Percentiles rank a stretch among this genome's conserved stretches.
phyloP scores from a whole-genome alignment of 2,797 vertebrate genomes.

The Myripristis jacobus region DNA sequence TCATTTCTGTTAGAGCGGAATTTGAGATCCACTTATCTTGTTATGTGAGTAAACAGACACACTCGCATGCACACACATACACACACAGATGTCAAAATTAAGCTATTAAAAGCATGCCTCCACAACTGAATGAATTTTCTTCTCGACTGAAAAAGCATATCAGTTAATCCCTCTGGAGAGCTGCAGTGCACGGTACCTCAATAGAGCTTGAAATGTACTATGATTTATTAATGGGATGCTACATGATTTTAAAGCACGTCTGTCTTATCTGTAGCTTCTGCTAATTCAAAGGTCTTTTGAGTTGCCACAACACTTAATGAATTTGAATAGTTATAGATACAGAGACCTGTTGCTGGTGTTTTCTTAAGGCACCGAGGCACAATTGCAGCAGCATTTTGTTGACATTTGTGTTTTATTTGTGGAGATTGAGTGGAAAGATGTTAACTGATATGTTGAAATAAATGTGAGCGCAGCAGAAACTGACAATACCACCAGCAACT shows the following conservation, averaged over 20 bases:
- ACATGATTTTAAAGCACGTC: neutral
- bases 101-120: no score
- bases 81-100: neutral
- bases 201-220: neutral
- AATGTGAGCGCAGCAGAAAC: neutral
- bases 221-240: neutral
- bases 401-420: neutral
- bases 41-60: neutral
- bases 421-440: neutral
- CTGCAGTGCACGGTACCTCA: neutral
- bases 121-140: neutral
- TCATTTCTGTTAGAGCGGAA: neutral
- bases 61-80: neutral
- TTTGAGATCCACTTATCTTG: slow-evolving; percentile 5
- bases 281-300: neutral
- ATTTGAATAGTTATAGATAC: neutral
- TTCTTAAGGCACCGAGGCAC: no score
- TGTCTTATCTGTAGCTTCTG: neutral
- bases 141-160: neutral
- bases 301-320: neutral
- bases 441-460: no score
- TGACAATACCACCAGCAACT: neutral
- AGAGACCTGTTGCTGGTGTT: neutral
- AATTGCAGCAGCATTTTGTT: neutral
- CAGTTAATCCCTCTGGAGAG: neutral